Conservation (phyloP, 1,140 invertebrate genomes). For the Lepidurus apus region DNA sequence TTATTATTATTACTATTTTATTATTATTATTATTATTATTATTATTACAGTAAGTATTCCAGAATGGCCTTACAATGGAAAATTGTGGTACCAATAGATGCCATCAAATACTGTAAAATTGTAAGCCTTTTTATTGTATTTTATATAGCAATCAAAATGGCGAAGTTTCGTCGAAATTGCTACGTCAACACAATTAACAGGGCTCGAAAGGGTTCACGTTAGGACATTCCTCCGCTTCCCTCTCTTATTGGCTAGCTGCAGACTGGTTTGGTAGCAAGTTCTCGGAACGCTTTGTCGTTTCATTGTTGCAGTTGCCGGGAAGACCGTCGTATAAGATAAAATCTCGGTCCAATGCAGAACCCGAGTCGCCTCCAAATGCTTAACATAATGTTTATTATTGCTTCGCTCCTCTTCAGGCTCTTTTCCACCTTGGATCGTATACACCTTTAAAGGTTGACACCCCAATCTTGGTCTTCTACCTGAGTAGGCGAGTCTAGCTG, state of each 20-base stretch:
- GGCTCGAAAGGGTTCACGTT: too few species aligned
- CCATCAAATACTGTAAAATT: too few species aligned
- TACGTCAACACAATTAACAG: too few species aligned
- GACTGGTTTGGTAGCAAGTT: neutral
- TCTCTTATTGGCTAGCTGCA: neutral
- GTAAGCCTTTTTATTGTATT: too few species aligned
- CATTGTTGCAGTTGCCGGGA: neutral
- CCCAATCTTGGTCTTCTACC: slow-evolving; percentile 2
- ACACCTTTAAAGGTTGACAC: slow-evolving; percentile 11
- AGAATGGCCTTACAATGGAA: too few species aligned
- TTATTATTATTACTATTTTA: too few species aligned
- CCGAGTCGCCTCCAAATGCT: neutral
- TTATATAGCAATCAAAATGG: too few species aligned
- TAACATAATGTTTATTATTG: slow-evolving; percentile 20
- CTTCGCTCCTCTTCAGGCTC: neutral
- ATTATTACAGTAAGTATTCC: too few species aligned
- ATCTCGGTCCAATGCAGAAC: slow-evolving; percentile 21
- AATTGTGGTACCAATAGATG: too few species aligned
- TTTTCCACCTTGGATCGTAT: neutral
- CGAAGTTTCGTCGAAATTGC: too few species aligned
- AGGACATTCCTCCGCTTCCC: neutral
- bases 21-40: too few species aligned
- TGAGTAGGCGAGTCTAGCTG: neutral
- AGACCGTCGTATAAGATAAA: neutral
- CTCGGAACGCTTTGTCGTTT: neutral